Base-by-base conservation (phyloP, 1,140 invertebrate species). In the Eurytemora carolleeae region DNA sequence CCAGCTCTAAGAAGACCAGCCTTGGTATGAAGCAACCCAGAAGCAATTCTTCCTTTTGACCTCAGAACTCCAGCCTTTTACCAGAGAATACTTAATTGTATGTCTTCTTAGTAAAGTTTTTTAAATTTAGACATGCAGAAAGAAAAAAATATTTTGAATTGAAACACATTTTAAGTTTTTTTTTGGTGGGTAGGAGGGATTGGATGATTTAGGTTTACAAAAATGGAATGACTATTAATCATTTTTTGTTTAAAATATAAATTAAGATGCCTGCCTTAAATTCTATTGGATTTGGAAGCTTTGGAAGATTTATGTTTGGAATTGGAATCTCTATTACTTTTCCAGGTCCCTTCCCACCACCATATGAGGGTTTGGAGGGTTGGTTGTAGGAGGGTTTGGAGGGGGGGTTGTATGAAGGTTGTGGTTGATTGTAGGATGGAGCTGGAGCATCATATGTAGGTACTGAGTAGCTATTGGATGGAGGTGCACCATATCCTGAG, bases 1-100 rank as follows among this genome's bases (percentile, higher is more conserved):
- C 60, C 60, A 19, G 60, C 60, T 23, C 60, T 53, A 2, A 62
- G 54, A 21, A 62, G 18, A 16, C 60, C 60, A 20, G 60, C 60
- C 53, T 62, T 62, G 53, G 60, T 53, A 22, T 62, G 60, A 1
- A 62, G 53, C 2, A 62, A 25, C n/a, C 60, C 60, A 3, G 53
- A 57, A 17, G 60, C 60, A 2, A 62, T 62, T 55, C 60, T 23
- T 18, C 60, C 60, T 25, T 62, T 62, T 16, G 44, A 54, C 23
- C 60, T 57, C 1, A 62, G 22, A 7, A 62, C 60, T 15, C 60
- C 60, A 2, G 60, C 53, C 21, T 62, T 61, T 15, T 55, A 61
- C 31, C n/a, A n/a, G n/a, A n/a, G n/a, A n/a, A n/a, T n/a, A n/a
- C n/a, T n/a, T n/a, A n/a, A n/a, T n/a, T n/a, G n/a, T n/a, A n/a